Conservation (phyloP, 2,113 vertebrate species). For the Gobio gobio region DNA sequence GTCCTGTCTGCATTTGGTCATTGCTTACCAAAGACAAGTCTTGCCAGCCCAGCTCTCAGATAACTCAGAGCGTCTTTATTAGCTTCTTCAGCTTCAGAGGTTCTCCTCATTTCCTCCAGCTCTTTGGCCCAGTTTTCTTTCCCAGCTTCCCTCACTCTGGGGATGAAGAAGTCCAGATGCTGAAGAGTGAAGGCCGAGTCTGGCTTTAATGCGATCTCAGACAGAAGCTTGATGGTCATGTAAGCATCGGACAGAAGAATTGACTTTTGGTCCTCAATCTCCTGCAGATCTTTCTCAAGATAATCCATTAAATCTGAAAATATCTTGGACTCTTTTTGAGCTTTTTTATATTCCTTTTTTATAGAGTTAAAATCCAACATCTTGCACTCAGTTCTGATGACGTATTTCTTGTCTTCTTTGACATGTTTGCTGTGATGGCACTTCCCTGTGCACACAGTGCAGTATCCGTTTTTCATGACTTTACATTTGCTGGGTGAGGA, state of each 20-base stretch:
- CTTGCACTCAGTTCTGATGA: not conserved
- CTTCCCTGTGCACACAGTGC: no score
- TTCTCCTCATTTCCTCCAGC: slow-evolving; percentile 30
- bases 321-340: not conserved
- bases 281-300: not conserved
- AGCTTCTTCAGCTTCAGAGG: not conserved
- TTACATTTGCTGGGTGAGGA: not conserved
- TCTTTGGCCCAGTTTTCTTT: not conserved
- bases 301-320: not conserved
- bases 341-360: slow-evolving; percentile 22
- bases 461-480: slow-evolving; percentile 22
- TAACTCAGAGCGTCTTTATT: slow-evolving; percentile 11
- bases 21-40: not conserved
- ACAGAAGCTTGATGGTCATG: slow-evolving; percentile 19
- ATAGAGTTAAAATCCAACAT: not conserved
- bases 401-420: no score
- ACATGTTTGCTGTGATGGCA: no score
- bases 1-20: not conserved
- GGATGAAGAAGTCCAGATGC: slow-evolving; percentile 49
- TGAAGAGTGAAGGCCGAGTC: not conserved
- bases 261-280: not conserved
- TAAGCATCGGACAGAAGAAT: slow-evolving; percentile 24
- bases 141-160: slow-evolving; percentile 27
- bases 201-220: slow-evolving; percentile 43
- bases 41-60: not conserved